Percentiles rank a stretch among this genome's conserved stretches.
Conservation (phyloP, 2,797 vertebrate species). For the Cirrhinus mrigala region DNA sequence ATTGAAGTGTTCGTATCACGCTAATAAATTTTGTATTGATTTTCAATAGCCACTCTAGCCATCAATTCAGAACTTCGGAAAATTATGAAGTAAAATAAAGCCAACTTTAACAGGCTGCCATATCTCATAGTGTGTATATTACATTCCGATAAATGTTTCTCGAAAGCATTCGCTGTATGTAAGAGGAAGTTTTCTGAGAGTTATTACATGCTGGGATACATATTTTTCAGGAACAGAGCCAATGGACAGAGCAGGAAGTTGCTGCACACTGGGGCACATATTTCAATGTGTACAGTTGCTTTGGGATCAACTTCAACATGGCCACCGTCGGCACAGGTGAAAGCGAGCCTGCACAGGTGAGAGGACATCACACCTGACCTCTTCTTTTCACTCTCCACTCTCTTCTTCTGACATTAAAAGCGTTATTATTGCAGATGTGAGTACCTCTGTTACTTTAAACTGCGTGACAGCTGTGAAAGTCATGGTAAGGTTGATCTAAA, state of each 20-base stretch:
- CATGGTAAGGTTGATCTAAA: background rate
- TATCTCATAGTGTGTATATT: background rate
- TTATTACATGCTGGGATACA: background rate
- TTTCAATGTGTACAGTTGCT: slow-evolving; percentile 37
- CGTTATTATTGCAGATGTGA: background rate
- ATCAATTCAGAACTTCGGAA: background rate
- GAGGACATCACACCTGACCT: background rate
- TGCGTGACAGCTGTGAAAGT: background rate
- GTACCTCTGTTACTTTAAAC: background rate
- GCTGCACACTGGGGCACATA: slow-evolving; percentile 11
- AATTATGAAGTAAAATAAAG: background rate
- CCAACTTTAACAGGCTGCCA: background rate
- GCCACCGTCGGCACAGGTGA: slow-evolving; percentile 65
- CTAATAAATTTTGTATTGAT: background rate
- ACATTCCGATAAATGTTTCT: background rate
- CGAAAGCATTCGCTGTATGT: background rate
- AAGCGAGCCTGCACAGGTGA: slow-evolving; percentile 61
- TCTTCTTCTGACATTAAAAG: background rate
- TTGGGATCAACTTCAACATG: slow-evolving; percentile 59
- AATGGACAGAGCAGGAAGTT: slow-evolving; percentile 55
- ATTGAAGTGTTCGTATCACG: background rate
- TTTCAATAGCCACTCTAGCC: background rate
- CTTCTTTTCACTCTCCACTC: background rate
- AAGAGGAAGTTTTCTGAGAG: background rate
- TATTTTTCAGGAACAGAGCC: slow-evolving; percentile 20